Conservation (phyloP, 2,113 vertebrate genomes). For the Podarcis muralis region DNA sequence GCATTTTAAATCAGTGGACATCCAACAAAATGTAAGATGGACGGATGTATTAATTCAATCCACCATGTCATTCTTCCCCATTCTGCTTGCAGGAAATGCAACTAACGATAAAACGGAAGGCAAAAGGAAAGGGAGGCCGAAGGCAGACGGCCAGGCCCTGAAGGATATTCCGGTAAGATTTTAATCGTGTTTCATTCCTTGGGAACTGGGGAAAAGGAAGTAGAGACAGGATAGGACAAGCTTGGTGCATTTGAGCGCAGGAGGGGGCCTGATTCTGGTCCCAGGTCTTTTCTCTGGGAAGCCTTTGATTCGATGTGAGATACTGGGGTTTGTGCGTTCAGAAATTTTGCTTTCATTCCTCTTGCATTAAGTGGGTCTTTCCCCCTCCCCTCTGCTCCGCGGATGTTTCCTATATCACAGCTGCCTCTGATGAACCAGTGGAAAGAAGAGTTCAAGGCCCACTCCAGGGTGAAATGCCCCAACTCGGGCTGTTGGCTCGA, state of each 20-base stretch:
- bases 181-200: not conserved
- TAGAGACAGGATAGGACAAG: too few species aligned
- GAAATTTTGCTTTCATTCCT: not conserved
- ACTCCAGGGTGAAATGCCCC: constrained; percentile 93
- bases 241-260: not conserved
- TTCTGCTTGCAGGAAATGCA: constrained; percentile 76
- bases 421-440: constrained; percentile 92
- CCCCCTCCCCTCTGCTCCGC: not conserved
- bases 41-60: not conserved
- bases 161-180: constrained; percentile 93
- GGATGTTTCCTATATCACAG: constrained; percentile 68
- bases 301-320: too few species aligned
- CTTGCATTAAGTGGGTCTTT: not conserved
- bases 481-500: constrained; percentile 96
- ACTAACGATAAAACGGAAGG: constrained; percentile 84
- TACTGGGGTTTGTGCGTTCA: too few species aligned
- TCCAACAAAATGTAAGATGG: not conserved
- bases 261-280: too few species aligned
- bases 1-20: not conserved
- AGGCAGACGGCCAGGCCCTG: constrained; percentile 88
- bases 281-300: too few species aligned
- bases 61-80: not conserved
- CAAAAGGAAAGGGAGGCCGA: constrained; percentile 92
- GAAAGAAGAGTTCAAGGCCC: constrained; percentile 96
- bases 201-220: not conserved